Base-by-base conservation (phyloP, 2,888 invertebrate genomes). In the Mongoloraphidia duomilia region DNA sequence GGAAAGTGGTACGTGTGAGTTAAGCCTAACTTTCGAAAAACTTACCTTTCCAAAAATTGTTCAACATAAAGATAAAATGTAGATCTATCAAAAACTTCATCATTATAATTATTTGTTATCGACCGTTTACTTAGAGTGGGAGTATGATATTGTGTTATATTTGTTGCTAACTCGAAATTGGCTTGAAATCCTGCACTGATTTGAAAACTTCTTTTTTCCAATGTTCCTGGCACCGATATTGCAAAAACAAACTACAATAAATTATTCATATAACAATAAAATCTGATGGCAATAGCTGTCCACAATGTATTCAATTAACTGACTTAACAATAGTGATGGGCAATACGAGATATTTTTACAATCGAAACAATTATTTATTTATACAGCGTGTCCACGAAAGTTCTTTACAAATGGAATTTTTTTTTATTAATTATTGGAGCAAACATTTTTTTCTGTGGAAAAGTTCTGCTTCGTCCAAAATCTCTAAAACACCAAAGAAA, bases 111-210 rank as follows among this genome's bases (percentile, higher is more conserved):
- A 12, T 35, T 36, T n/a, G 37, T 35, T 33, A 34, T 44, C 17
- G 46, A 37, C 33, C 34, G 26, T n/a, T 38, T 46, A 13, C 36
- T 38, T 9, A 38, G 38, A 26, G 26, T 26, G 26, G 26, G 26
- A 9, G 46, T 37, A 38, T 46, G 17, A 17, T 37, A 46, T 46
- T 46, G 36, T 17, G 46, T 14, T 8, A 14, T 8, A 13, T 35
- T 46, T 26, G 14, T 13, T 12, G 47, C 41, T 17, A 41, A 17
- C 10, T 40, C 47, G 13, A 40, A 47, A 34, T 47, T 47, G 35
- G 41, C 17, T 17, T 47, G 47, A 33, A 41, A 47, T 12, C 47
- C 47, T 11, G 34, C 40, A 13, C 34, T 13, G 17, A 47, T 13
- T 6, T 34, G 34, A 35, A 47, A 40, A 11, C 34, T 34, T 13